These are phyloP conservation scores for Eristalis intricaria DNA, from an alignment of 2,888 invertebrate genomes.

Conservation along the genomic window DNA sequence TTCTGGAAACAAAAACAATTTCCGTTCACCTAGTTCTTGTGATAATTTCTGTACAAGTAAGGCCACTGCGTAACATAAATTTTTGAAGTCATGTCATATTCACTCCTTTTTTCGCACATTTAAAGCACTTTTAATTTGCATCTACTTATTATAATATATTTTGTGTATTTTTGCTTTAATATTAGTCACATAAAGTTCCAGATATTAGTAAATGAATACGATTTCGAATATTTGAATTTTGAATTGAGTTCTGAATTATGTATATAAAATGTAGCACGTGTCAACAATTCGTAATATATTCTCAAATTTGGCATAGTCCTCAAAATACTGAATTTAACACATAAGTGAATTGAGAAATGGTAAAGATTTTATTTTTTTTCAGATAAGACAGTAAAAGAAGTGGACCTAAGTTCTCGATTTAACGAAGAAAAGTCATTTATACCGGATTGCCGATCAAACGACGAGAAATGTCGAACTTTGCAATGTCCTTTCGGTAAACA, in stretches of 20 bases:
- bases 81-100: slow-evolving; percentile 1
- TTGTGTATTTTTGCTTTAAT: neutral
- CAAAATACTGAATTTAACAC: neutral
- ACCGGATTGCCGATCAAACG: slow-evolving; percentile 83
- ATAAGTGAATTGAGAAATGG: neutral
- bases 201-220: neutral
- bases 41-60: slow-evolving; percentile 84
- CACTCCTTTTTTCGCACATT: slow-evolving; percentile 21
- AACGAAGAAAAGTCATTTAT: slow-evolving; percentile 44
- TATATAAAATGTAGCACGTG: neutral
- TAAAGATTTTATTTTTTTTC: neutral
- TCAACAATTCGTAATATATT: neutral
- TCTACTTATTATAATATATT: neutral
- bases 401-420: neutral
- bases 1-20: slow-evolving; percentile 93
- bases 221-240: neutral
- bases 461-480: slow-evolving; percentile 84
- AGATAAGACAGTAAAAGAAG: neutral
- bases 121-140: neutral
- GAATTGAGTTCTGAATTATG: neutral
- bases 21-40: slow-evolving; percentile 88
- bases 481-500: slow-evolving; percentile 89
- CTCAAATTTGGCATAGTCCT: neutral
- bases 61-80: slow-evolving; percentile 63
- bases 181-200: neutral